Conservation (phyloP, 2,113 vertebrate genomes). For the Camelus dromedarius region DNA sequence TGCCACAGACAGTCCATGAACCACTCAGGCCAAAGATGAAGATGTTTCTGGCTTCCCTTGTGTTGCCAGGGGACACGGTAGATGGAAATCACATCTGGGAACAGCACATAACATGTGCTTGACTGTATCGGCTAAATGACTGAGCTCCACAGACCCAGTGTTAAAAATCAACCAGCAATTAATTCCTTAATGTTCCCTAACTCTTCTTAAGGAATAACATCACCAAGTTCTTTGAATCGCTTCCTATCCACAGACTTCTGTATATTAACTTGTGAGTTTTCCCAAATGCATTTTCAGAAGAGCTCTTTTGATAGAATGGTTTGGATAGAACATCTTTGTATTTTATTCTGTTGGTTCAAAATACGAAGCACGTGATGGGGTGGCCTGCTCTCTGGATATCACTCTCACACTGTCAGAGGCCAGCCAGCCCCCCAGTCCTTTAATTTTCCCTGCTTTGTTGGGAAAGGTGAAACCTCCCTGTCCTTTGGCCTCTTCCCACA, state of each 20-base stretch:
- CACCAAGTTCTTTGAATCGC: neutral
- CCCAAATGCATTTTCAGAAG: constrained; percentile 17
- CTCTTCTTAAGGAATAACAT: neutral
- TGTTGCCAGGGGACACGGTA: neutral
- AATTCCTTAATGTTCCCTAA: constrained; percentile 12
- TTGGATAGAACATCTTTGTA: neutral
- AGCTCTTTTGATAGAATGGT: neutral
- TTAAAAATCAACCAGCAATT: constrained; percentile 10
- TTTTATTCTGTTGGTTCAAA: neutral
- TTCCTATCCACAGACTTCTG: neutral
- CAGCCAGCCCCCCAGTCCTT: neutral
- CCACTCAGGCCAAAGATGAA: neutral
- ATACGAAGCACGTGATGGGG: too few relatives aligned
- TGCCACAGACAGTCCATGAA: neutral
- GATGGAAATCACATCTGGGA: neutral
- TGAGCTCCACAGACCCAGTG: neutral
- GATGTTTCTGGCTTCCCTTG: neutral
- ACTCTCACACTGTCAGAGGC: neutral
- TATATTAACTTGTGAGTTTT: neutral
- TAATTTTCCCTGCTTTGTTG: neutral
- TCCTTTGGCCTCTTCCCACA: neutral
- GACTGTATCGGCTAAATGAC: neutral
- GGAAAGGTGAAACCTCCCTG: neutral
- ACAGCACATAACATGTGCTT: neutral
- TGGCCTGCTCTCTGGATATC: neutral